Conservation (phyloP, 2,113 vertebrate genomes). For the Brevimyrus niger region DNA sequence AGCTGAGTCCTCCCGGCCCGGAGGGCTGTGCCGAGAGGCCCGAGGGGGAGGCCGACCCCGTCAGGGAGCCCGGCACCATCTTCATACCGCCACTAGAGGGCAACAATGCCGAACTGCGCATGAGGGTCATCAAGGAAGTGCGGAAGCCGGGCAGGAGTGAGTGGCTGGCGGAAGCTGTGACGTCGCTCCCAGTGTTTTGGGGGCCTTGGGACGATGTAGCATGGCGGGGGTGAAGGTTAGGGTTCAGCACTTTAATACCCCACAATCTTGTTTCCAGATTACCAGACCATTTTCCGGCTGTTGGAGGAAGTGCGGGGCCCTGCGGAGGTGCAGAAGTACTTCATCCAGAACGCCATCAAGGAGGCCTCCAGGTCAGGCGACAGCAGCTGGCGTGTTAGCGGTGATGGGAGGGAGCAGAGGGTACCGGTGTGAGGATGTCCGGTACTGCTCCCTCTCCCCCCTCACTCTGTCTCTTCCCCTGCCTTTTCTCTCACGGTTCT, state of each 20-base stretch:
- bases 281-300: constrained; percentile 77
- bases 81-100: constrained; percentile 68
- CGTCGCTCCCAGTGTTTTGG: neutral
- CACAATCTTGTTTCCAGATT: constrained; percentile 58
- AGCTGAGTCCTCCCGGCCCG: constrained; percentile 54
- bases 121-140: constrained; percentile 87
- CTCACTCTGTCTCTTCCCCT: neutral
- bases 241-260: neutral
- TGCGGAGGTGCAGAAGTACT: constrained; percentile 77
- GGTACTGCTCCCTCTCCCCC: neutral
- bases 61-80: constrained; percentile 39
- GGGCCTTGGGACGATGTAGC: neutral
- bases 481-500: neutral
- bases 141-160: constrained; percentile 96
- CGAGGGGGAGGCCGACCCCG: constrained; percentile 38
- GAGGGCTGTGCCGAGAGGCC: constrained; percentile 55
- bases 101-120: constrained; percentile 84
- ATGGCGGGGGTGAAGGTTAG: neutral
- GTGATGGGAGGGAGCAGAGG: neutral
- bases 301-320: constrained; percentile 88
- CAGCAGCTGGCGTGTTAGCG: neutral
- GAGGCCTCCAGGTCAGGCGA: constrained; percentile 82
- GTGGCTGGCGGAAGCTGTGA: constrained; percentile 40
- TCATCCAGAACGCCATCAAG: constrained; percentile 92
- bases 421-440: neutral